Evolutionary conservation across 2,797 vertebrate species (phyloP).

Genomic region (Tokudaia muenninki): DNA sequence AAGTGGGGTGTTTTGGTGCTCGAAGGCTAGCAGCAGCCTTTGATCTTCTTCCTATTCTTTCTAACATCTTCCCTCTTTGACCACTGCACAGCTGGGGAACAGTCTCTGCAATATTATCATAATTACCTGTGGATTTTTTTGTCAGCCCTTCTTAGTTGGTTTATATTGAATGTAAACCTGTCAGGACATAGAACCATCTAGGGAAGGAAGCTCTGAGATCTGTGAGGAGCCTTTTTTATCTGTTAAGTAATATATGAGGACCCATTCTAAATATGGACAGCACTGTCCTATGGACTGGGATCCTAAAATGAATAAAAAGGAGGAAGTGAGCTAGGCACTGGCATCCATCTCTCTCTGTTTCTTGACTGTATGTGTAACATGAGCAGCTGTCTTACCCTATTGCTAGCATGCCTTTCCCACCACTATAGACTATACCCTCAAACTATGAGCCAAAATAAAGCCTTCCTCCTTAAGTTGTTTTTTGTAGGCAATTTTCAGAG

Average conservation of each 20-base stretch:
- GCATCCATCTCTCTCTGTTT: not conserved
- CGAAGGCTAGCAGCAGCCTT: slow-evolving; percentile 22
- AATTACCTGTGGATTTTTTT: not conserved
- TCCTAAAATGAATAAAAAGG: not conserved
- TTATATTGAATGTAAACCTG: not conserved
- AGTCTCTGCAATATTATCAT: not conserved
- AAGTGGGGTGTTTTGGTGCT: slow-evolving; percentile 55
- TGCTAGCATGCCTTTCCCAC: not conserved
- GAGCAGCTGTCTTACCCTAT: not conserved
- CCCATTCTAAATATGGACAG: not conserved
- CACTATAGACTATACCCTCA: not conserved
- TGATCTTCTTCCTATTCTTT: slow-evolving; percentile 11
- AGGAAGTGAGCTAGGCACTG: not conserved
- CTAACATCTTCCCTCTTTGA: slow-evolving; percentile 44
- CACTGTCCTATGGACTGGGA: not conserved
- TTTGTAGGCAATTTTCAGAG: not conserved
- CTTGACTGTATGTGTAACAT: not conserved
- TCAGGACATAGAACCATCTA: not conserved
- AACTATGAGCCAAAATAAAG: not conserved
- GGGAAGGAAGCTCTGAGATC: not conserved
- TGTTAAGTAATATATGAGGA: not conserved
- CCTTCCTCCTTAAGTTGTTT: not conserved
- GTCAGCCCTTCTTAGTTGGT: not conserved
- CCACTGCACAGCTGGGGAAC: not conserved
- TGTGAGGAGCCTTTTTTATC: not conserved